Percentiles rank a stretch among this genome's conserved stretches.
Conservation (phyloP, 1,140 invertebrate species). For the Euschistus heros region DNA sequence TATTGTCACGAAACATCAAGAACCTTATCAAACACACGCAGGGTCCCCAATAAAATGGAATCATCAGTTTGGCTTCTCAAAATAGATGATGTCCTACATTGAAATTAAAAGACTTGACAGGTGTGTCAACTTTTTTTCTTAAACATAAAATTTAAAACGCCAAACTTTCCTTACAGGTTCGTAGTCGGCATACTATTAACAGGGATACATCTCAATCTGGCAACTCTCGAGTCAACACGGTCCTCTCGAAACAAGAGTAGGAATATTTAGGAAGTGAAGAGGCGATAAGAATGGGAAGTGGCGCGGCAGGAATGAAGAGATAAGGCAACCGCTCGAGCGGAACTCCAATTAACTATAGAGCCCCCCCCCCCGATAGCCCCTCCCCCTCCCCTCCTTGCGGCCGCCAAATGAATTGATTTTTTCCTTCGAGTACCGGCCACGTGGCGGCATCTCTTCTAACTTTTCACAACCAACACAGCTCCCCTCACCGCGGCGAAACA, state of each 20-base stretch:
- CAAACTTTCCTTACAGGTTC: no score
- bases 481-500: neutral
- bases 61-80: no score
- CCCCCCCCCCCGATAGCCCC: neutral
- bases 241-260: neutral
- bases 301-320: conserved; percentile 13
- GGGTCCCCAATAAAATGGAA: no score
- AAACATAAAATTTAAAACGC: no score
- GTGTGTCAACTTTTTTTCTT: no score
- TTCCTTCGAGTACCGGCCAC: neutral
- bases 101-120: no score
- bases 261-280: neutral
- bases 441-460: neutral
- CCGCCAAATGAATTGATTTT: conserved; percentile 22
- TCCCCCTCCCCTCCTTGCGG: conserved; percentile 9
- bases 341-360: conserved; percentile 21
- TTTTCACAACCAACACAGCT: neutral
- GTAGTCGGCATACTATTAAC: no score
- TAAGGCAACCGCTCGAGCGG: conserved; percentile 2
- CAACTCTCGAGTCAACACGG: no score
- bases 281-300: neutral
- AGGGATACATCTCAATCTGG: no score
- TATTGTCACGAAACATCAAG: no score
- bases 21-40: no score
- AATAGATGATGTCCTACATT: no score